Base-by-base conservation (phyloP, 1,140 invertebrate species). In the Caenorhabditis latens region DNA sequence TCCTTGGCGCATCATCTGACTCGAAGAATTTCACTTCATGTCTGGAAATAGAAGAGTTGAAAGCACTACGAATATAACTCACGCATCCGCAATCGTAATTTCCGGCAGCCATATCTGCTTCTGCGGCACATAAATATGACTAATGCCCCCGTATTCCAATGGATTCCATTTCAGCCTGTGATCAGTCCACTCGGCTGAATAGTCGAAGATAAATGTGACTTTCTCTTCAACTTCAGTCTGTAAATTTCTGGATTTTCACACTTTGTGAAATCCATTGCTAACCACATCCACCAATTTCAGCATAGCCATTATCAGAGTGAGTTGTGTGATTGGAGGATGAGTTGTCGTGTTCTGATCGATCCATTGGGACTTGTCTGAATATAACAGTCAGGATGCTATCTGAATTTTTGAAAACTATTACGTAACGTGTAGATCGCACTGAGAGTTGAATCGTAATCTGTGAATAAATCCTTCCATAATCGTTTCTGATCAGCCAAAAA, bases 11-110 rank as follows among this genome's bases (percentile, higher is more conserved):
- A 46, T 71, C 65, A n/a, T 71, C 65, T 5, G 65, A 71, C 16
- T 71, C 65, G 42, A 71, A 71, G 42, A 71, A 71, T 14, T 71
- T 71, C 13, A 71, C 65, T 46, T 71, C 65, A 71, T 71, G 65
- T 1, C 65, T 71, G 42, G 46, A 71, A 42, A 65, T 53, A 11
- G 11, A 14, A 16, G 50, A 8, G 16, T 16, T 53, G 2, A 53
- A 14, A 53, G 16, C 4, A 50, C 14, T 2, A 50, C 50, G 4
- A 11, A 50, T 50, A 50, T 50, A 7, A 71, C 65, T 43, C 46
- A 71, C 65, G 65, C 65, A 43, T 71, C 65, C 2, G 65, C 65
- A 16, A 71, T 71, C 4, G 40, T 43, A 43, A 71, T n/a, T 11
- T 71, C 65, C 19, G 65, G 65, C 42, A 71, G 46, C 65, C 65